Percentiles rank a stretch among this genome's conserved stretches.
Conservation (phyloP, 2,888 invertebrate species). For the Andrena praecox region DNA sequence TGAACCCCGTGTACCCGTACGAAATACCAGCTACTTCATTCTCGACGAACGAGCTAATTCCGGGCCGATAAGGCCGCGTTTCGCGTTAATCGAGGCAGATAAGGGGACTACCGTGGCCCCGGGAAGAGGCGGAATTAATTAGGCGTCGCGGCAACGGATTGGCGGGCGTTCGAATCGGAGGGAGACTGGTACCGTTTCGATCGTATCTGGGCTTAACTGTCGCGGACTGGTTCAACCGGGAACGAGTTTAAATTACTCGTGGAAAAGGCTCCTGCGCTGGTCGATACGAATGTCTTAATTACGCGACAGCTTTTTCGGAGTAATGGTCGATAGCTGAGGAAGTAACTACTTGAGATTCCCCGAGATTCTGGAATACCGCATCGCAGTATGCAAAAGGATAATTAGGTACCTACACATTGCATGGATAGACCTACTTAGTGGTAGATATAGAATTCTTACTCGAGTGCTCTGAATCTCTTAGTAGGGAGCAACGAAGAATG, state of each 20-base stretch:
- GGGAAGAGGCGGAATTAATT: conserved; percentile 76
- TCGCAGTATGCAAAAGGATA: neutral
- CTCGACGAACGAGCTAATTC: conserved; percentile 69
- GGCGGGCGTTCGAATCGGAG: conserved; percentile 57
- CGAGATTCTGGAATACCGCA: neutral
- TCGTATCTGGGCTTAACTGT: conserved; percentile 68
- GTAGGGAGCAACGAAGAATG: too few relatives aligned
- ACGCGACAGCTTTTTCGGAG: conserved; percentile 45
- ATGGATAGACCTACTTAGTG: neutral
- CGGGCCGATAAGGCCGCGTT: conserved; percentile 63
- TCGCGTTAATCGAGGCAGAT: conserved; percentile 73
- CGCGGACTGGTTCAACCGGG: conserved; percentile 54
- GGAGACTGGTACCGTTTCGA: conserved; percentile 65
- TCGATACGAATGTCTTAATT: conserved; percentile 70
- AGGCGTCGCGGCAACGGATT: conserved; percentile 62
- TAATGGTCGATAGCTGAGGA: conserved; percentile 38
- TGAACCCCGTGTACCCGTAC: neutral
- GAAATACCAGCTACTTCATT: conserved; percentile 42
- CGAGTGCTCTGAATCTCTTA: neutral
- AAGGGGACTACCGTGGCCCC: conserved; percentile 64
- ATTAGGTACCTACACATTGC: neutral
- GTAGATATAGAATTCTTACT: neutral
- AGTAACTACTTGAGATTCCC: neutral
- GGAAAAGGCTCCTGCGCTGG: conserved; percentile 38
- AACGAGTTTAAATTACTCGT: conserved; percentile 68